phyloP scores from a whole-genome alignment of 2,113 vertebrate genomes.

The Trichechus manatus region DNA sequence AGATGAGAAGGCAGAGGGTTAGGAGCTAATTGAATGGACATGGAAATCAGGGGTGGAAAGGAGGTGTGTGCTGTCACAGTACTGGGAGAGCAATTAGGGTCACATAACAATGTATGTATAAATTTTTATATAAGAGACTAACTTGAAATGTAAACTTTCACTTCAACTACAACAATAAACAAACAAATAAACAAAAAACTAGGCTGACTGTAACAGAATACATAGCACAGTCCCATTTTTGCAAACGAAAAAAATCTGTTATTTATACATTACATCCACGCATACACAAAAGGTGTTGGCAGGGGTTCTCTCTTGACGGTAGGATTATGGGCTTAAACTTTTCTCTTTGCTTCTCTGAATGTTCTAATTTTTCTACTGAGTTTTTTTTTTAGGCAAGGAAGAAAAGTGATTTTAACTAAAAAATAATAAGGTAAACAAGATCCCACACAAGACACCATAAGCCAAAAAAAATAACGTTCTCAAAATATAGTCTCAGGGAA shows the following conservation, averaged over 20 bases:
- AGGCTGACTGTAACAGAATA: too few species aligned
- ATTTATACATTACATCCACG: not conserved
- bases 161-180: too few species aligned
- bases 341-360: not conserved
- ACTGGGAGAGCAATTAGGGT: too few species aligned
- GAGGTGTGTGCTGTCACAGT: too few species aligned
- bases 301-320: not conserved
- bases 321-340: not conserved
- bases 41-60: too few species aligned
- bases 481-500: not conserved
- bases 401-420: not conserved
- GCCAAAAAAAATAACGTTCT: not conserved
- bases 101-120: too few species aligned
- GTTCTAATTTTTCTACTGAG: not conserved
- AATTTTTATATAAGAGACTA: too few species aligned
- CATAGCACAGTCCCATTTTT: not conserved
- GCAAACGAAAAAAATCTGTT: not conserved
- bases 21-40: too few species aligned
- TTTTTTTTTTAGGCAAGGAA: not conserved
- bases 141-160: too few species aligned
- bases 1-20: too few species aligned
- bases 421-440: not conserved
- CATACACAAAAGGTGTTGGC: not conserved
- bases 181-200: too few species aligned
- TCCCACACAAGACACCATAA: not conserved